phyloP scores from a whole-genome alignment of 2,113 vertebrate genomes.

The Cyprinodon tularosa region DNA sequence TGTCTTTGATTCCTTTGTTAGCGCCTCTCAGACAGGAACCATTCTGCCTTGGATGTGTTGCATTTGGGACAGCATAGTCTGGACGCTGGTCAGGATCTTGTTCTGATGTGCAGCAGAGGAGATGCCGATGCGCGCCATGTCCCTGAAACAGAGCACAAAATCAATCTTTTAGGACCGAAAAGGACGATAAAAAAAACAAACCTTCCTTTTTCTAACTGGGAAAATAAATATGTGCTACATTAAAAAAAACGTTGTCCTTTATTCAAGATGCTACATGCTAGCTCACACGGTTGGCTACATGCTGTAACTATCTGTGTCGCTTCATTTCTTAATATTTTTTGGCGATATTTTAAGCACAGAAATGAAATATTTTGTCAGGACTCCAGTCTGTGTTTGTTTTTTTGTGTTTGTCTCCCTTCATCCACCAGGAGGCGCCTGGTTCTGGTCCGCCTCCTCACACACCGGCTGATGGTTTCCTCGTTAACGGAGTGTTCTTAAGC shows the following conservation, averaged over 20 bases:
- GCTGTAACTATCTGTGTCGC: neutral
- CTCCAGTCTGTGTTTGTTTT: too few relatives aligned
- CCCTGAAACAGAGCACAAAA: constrained; percentile 74
- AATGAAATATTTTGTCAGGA: too few relatives aligned
- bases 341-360: neutral
- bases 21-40: constrained; percentile 91
- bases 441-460: too few relatives aligned
- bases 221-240: constrained; percentile 11
- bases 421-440: too few relatives aligned
- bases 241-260: neutral
- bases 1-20: constrained; percentile 57
- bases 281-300: neutral
- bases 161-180: constrained; percentile 38
- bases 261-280: too few relatives aligned
- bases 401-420: too few relatives aligned
- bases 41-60: constrained; percentile 97
- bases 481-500: too few relatives aligned
- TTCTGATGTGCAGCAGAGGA: constrained; percentile 89
- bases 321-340: neutral
- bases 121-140: constrained; percentile 93
- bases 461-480: too few relatives aligned
- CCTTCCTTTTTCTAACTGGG: constrained; percentile 31
- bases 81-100: constrained; percentile 93
- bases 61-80: constrained; percentile 94
- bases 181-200: constrained; percentile 50